Conservation (phyloP, 2,113 vertebrate genomes). For the Chaetura pelagica region DNA sequence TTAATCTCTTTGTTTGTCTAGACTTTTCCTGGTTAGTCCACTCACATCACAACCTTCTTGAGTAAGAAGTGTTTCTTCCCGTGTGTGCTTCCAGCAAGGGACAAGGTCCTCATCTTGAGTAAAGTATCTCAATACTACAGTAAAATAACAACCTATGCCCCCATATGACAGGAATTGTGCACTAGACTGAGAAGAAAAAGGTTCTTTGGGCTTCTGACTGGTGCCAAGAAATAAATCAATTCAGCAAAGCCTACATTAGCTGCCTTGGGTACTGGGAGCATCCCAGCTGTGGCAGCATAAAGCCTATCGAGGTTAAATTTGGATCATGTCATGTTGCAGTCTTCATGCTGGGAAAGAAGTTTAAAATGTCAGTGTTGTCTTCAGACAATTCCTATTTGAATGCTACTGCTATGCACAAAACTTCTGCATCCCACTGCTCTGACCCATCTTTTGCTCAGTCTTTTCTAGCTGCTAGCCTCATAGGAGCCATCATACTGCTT, state of each 20-base stretch:
- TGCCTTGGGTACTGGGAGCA: constrained; percentile 12
- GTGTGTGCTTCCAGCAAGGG: neutral
- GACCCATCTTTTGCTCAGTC: neutral
- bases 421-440: neutral
- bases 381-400: neutral
- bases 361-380: constrained; percentile 22
- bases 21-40: neutral
- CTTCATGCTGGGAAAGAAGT: constrained; percentile 26
- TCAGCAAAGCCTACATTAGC: constrained; percentile 33
- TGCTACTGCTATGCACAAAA: neutral
- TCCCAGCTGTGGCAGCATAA: constrained; percentile 20
- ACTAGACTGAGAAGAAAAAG: constrained; percentile 25
- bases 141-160: neutral
- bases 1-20: neutral
- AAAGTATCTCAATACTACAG: neutral
- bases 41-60: neutral
- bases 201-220: neutral
- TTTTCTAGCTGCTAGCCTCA: neutral
- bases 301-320: constrained; percentile 33
- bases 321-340: constrained; percentile 4
- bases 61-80: neutral
- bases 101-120: neutral
- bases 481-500: constrained; percentile 4
- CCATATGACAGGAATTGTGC: neutral
- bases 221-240: constrained; percentile 52